A percentile compares a stretch with the other conserved stretches of the same genome.
Evolutionary conservation across 2,888 invertebrate genomes (phyloP).

Genomic region (Tineola bisselliella): DNA sequence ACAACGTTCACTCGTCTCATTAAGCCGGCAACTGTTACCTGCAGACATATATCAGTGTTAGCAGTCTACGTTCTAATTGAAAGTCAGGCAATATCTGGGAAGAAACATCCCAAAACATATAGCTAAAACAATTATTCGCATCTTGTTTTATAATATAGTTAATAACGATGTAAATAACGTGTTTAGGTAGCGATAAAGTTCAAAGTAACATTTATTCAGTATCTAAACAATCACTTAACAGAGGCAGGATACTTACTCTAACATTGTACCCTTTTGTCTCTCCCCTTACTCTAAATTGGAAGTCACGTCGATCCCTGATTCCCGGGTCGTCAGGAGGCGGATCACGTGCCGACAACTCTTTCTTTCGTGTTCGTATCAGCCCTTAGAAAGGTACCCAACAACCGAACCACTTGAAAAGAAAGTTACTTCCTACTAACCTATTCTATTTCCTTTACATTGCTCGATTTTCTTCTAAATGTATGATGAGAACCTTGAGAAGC

Average conservation of each 20-base stretch:
- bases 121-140: too few species aligned
- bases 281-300: not conserved
- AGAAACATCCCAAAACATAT: too few species aligned
- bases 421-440: not conserved
- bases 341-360: conserved; percentile 50
- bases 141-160: too few species aligned
- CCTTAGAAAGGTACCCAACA: conserved; percentile 33
- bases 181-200: not conserved
- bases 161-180: not conserved
- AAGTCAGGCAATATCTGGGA: too few species aligned
- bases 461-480: not conserved
- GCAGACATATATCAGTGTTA: too few species aligned
- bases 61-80: too few species aligned
- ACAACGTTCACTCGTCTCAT: too few species aligned
- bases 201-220: not conserved
- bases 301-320: conserved; percentile 11
- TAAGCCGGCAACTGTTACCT: too few species aligned
- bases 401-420: conserved; percentile 2
- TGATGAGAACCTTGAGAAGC: not conserved
- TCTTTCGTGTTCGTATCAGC: conserved; percentile 47
- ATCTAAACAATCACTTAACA: conserved; percentile 2
- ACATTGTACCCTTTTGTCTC: conserved; percentile 10
- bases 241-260: not conserved
- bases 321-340: conserved; percentile 25
- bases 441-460: not conserved